Evolutionary conservation across 2,797 vertebrate species (phyloP), one percentile per base, ranked within the genome.

Genomic region (Gambelia wislizenii): DNA sequence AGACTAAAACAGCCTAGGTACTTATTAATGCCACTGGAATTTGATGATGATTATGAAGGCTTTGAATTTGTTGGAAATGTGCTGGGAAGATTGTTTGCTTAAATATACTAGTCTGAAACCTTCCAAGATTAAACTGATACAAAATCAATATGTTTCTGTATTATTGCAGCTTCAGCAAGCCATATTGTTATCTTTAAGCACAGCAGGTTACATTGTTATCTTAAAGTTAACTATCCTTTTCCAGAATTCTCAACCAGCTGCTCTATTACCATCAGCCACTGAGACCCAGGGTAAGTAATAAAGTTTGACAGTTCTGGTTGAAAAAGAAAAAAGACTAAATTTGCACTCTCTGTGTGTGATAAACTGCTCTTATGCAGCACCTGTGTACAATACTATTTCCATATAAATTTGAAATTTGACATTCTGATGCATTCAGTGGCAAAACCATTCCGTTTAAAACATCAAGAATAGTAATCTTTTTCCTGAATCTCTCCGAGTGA

Each of bases 381-480:
- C 77, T 76, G 4, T 64, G n/a, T 90, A 52, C 33, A 87, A 70
- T 83, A 42, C 76, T 84, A 92, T 92, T 94, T 95, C 93, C 93
- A 94, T 93, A 90, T 88, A 95, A 95, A 95, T 95, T 86, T 91
- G 85, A 82, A 93, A 93, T 89, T 88, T 93, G 69, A 95, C 84
- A 89, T 94, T 93, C 78, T 79, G 59, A 52, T 47, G 20, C 85
- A 90, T 85, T 93, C 89, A 91, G 39, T 90, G 89, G 88, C 56
- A 87, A 95, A 93, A 89, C 59, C 1, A 91, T 83, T 90, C 80
- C 81, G 80, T 93, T 80, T 94, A 92, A 95, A 93, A 94, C 16
- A 92, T 90, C 87, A 85, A 78, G 61, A 72, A 89, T 94, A 90
- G 33, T 54, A 59, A 90, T 95, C 91, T 75, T 94, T n/a, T 89